Percentiles rank a stretch among this genome's conserved stretches.
These are phyloP conservation scores for Amphipyra tragopoginis DNA, from an alignment of 2,888 invertebrate genomes.

Conservation along the genomic window DNA sequence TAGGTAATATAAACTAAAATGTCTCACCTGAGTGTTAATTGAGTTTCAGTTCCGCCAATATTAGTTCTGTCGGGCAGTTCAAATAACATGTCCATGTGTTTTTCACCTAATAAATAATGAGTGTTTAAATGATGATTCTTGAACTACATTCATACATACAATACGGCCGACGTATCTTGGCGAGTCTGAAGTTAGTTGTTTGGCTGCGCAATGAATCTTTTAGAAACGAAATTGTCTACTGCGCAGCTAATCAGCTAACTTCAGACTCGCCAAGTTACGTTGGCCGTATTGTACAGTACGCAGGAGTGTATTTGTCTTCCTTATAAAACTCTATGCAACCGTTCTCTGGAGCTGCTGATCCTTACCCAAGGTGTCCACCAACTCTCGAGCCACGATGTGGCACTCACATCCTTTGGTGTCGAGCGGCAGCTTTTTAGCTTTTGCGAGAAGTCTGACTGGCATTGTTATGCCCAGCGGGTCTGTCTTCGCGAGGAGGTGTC, in stretches of 20 bases:
- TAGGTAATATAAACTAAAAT: not conserved
- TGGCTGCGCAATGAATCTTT: no score
- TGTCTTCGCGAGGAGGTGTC: constrained; percentile 94
- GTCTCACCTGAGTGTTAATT: constrained; percentile 88
- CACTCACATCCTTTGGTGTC: constrained; percentile 69
- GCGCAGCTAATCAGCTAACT: no score
- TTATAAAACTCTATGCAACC: not conserved
- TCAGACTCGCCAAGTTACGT: no score
- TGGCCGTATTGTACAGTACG: no score
- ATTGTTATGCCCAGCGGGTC: constrained; percentile 93
- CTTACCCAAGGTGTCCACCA: constrained; percentile 78
- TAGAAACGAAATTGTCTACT: no score
- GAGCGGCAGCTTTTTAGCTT: constrained; percentile 48
- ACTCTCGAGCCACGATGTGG: constrained; percentile 74
- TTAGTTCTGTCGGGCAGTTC: constrained; percentile 92
- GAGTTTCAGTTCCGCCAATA: constrained; percentile 91
- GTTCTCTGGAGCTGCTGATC: not conserved
- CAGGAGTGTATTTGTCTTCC: no score
- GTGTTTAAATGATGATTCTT: no score
- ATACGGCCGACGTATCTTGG: no score
- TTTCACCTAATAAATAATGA: constrained; percentile 67
- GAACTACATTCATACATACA: no score
- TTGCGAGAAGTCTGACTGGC: constrained; percentile 70
- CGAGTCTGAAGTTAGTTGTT: no score
- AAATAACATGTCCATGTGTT: constrained; percentile 92